A percentile compares a stretch with the other conserved stretches of the same genome.
Evolutionary conservation across 2,797 vertebrate species (phyloP).

Genomic region (Gallirallus australis): DNA sequence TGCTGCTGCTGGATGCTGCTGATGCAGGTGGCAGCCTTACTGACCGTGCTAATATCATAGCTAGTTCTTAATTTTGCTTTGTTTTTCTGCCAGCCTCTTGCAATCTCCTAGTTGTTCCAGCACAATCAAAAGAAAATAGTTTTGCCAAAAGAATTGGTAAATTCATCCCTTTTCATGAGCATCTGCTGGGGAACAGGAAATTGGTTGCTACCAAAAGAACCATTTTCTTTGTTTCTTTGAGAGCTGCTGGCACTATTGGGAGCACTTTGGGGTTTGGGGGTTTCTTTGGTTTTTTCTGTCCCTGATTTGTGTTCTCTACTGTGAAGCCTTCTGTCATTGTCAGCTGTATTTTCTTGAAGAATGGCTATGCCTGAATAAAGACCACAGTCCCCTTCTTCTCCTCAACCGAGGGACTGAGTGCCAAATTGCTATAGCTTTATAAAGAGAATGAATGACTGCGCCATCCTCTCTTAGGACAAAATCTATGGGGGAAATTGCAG

Average conservation of each 20-base stretch:
- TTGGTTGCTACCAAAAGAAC: background rate
- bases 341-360: slow-evolving; percentile 18
- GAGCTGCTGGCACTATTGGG: background rate
- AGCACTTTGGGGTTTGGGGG: background rate
- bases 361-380: background rate
- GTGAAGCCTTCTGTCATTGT: slow-evolving; percentile 3
- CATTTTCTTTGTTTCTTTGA: background rate
- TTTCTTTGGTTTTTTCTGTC: background rate
- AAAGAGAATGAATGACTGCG: background rate
- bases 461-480: background rate
- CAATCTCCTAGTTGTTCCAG: background rate
- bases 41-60: background rate
- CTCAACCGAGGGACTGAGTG: background rate
- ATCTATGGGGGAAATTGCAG: background rate
- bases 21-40: background rate
- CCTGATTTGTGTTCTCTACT: background rate
- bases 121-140: background rate
- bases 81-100: background rate
- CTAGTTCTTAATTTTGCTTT: background rate
- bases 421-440: slow-evolving; percentile 5
- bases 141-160: background rate
- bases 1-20: background rate
- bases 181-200: background rate
- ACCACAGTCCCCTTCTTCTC: background rate
- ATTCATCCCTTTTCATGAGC: background rate